phyloP scores from a whole-genome alignment of 92 coral and sea anemone species.

The Montipora capitata region DNA sequence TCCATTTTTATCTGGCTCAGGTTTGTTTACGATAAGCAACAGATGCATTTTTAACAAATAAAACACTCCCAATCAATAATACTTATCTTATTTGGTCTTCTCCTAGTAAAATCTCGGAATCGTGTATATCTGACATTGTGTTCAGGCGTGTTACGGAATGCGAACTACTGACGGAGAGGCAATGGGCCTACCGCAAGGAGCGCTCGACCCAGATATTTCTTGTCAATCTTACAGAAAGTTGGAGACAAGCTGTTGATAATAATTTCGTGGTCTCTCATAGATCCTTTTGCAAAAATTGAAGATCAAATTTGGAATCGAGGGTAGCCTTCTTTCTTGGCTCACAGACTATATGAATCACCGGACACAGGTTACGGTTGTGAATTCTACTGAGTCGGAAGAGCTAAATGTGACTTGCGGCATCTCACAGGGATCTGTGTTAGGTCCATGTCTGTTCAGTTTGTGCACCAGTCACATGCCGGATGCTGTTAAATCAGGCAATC shows the following conservation, averaged over 20 bases:
- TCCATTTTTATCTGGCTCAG: too few species aligned
- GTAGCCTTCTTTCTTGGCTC: neutral
- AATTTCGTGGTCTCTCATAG: conserved; percentile 23
- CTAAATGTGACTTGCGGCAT: too few species aligned
- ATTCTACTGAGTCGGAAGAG: too few species aligned
- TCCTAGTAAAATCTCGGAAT: neutral
- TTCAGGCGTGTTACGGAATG: neutral
- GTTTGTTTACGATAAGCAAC: too few species aligned
- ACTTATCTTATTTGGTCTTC: too few species aligned
- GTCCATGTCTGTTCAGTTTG: conserved; percentile 58
- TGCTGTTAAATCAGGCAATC: neutral
- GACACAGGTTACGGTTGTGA: too few species aligned
- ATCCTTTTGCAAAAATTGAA: conserved; percentile 13
- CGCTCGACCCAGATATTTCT: too few species aligned
- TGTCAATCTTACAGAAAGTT: conserved; percentile 4
- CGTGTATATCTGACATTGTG: neutral
- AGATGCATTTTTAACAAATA: too few species aligned
- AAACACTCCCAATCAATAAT: too few species aligned
- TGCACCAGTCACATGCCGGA: conserved; percentile 55
- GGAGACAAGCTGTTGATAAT: conserved; percentile 20
- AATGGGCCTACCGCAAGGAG: too few species aligned
- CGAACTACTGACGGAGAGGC: neutral
- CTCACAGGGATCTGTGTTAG: neutral
- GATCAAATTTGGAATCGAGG: neutral
- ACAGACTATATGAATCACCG: conserved; percentile 22